Evolutionary conservation across 1,140 invertebrate genomes (phyloP).

Genomic region (Vollenhovia emeryi): DNA sequence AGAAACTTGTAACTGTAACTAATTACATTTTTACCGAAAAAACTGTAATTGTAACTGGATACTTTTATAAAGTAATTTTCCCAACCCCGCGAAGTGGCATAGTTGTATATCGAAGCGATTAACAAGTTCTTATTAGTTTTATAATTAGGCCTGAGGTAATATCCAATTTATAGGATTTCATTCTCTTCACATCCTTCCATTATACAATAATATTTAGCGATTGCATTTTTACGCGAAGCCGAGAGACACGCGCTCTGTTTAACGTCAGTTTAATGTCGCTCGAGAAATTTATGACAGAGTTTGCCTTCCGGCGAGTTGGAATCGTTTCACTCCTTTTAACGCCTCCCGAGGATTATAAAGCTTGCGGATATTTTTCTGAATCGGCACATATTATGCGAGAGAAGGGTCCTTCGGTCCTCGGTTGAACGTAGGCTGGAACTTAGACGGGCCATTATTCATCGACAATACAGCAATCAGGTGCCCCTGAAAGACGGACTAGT

Average conservation of each 20-base stretch:
- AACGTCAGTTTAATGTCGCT: neutral
- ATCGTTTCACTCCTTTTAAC: constrained; percentile 32
- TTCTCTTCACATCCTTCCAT: neutral
- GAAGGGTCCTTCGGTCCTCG: neutral
- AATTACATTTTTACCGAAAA: too few relatives aligned
- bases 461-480: constrained; percentile 72
- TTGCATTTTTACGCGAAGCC: neutral
- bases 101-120: neutral
- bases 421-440: constrained; percentile 49
- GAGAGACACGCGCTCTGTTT: neutral
- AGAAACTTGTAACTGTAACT: too few relatives aligned
- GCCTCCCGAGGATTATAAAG: neutral
- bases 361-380: constrained; percentile 20
- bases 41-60: too few relatives aligned
- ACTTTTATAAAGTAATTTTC: too few relatives aligned
- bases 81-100: too few relatives aligned
- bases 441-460: constrained; percentile 44
- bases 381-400: constrained; percentile 15
- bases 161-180: neutral
- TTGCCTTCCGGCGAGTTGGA: neutral
- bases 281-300: neutral
- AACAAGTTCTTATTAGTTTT: neutral
- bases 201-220: neutral
- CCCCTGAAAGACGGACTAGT: constrained; percentile 47
- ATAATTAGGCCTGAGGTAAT: neutral